Evolutionary conservation across 2,797 vertebrate genomes (phyloP).

Genomic region (Lemur catta): DNA sequence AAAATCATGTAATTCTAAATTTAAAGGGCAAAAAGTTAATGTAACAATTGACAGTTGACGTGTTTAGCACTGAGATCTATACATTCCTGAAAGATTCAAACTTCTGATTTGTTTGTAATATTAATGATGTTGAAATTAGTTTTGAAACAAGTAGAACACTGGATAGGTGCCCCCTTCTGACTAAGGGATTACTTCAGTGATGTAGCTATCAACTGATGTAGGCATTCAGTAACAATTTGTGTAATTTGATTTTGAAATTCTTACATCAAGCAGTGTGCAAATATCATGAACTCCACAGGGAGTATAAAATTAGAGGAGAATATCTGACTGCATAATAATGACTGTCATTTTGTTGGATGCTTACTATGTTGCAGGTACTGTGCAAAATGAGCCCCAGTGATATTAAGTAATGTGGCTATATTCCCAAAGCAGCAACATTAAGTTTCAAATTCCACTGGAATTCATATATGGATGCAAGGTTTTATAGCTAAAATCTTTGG

Average conservation of each 20-base stretch:
- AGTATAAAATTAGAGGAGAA: background rate
- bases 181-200: background rate
- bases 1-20: conserved; percentile 27
- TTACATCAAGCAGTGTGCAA: background rate
- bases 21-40: background rate
- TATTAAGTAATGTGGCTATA: background rate
- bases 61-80: background rate
- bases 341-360: background rate
- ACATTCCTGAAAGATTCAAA: background rate
- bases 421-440: background rate
- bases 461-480: background rate
- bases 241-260: conserved; percentile 42
- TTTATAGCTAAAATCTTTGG: conserved; percentile 44
- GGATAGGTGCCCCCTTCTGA: background rate
- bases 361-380: background rate
- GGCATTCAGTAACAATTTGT: background rate
- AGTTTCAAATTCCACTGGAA: conserved; percentile 14
- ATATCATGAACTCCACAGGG: background rate
- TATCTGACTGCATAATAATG: background rate
- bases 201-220: background rate
- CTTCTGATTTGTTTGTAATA: conserved; percentile 11
- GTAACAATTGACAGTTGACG: background rate
- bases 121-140: background rate
- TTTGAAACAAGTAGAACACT: background rate
- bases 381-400: background rate